A percentile compares a stretch with the other conserved stretches of the same genome.
phyloP scores from a whole-genome alignment of 2,888 invertebrate genomes.

The Andrena camellia region DNA sequence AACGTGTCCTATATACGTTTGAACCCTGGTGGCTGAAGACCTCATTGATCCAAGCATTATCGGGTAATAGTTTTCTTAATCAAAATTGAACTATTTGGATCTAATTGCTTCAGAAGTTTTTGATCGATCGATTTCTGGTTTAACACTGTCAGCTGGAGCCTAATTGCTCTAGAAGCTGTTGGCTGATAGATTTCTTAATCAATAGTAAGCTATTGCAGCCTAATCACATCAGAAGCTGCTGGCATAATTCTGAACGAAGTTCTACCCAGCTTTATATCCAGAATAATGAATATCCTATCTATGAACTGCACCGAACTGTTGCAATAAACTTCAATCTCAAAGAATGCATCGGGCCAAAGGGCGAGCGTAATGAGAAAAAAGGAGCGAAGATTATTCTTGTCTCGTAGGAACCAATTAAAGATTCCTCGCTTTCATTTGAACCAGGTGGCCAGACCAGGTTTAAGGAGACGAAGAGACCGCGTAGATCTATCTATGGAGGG shows the following conservation, averaged over 20 bases:
- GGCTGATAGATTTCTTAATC: slow-evolving; percentile 8
- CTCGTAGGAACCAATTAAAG: slow-evolving; percentile 58
- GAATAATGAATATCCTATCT: too few species aligned
- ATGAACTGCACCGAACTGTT: too few species aligned
- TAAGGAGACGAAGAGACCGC: slow-evolving; percentile 5
- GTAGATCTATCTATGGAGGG: neutral
- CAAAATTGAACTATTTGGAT: neutral
- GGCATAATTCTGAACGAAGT: neutral
- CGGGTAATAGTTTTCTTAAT: neutral
- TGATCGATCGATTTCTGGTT: slow-evolving; percentile 18
- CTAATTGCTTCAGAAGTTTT: slow-evolving; percentile 4
- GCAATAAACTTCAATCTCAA: too few species aligned
- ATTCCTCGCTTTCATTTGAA: slow-evolving; percentile 34
- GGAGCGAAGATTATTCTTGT: slow-evolving; percentile 36
- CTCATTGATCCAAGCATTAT: neutral
- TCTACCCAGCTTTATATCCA: neutral
- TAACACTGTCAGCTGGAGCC: neutral
- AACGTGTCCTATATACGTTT: neutral
- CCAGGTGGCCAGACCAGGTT: slow-evolving; percentile 14
- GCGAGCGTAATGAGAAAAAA: neutral
- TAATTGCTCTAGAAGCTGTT: slow-evolving; percentile 23
- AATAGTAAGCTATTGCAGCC: neutral
- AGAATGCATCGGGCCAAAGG: neutral
- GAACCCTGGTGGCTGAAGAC: neutral
- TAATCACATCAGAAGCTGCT: neutral